Evolutionary conservation across 2,888 invertebrate species (phyloP).

Genomic region (Lasiommata megera): DNA sequence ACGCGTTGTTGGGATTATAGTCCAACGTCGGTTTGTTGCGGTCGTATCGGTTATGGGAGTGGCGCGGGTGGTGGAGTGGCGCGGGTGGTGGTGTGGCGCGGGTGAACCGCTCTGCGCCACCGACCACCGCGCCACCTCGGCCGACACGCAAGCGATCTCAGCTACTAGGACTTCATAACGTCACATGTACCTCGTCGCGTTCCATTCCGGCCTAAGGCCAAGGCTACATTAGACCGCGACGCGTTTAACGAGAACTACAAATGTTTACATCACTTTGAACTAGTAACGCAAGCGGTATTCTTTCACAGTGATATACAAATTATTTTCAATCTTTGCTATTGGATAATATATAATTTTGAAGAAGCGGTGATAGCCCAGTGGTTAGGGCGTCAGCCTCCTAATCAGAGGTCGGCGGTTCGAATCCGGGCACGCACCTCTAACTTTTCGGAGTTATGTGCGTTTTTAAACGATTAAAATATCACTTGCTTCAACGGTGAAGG

Average conservation of each 20-base stretch:
- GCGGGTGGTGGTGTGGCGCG: constrained; percentile 29
- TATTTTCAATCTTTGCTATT: no score
- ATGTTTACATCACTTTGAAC: no score
- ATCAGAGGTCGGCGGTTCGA: no score
- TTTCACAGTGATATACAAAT: no score
- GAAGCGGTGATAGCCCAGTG: no score
- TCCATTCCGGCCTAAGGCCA: constrained; percentile 38
- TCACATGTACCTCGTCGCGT: constrained; percentile 38
- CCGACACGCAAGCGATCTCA: constrained; percentile 77
- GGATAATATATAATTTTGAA: no score
- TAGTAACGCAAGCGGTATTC: no score
- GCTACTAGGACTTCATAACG: constrained; percentile 63
- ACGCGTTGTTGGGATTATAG: background rate
- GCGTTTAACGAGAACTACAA: background rate
- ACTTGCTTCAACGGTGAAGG: no score
- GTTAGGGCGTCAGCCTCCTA: no score
- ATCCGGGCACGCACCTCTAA: no score
- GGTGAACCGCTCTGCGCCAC: constrained; percentile 34
- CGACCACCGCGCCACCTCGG: constrained; percentile 75
- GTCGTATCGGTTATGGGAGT: background rate
- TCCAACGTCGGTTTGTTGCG: background rate
- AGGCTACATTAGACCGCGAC: background rate
- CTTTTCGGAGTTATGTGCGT: no score
- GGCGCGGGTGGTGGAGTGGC: constrained; percentile 26
- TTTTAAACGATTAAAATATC: no score